Conservation (phyloP, 2,797 vertebrate genomes). For the Spea hammondii region DNA sequence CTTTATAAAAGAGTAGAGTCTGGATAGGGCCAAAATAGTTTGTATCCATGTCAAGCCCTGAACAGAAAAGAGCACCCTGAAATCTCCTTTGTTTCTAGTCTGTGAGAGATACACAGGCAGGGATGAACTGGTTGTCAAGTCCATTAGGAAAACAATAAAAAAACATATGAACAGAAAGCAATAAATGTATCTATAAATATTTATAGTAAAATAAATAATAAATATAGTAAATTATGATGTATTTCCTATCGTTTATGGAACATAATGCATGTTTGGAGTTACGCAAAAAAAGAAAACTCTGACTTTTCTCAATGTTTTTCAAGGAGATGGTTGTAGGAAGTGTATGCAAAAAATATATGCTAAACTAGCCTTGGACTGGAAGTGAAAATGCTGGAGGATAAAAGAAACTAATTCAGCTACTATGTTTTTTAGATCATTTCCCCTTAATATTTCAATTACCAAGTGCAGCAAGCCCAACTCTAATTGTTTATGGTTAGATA, state of each 20-base stretch:
- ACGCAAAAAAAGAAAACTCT: conserved; percentile 3
- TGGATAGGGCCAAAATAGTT: no score
- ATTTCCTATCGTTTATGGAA: neutral
- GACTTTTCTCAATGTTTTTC: conserved; percentile 9
- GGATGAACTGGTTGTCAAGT: neutral
- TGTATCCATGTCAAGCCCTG: no score
- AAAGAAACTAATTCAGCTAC: conserved; percentile 35
- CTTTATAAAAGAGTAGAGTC: no score
- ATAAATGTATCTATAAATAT: conserved; percentile 2
- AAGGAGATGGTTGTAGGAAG: conserved; percentile 1
- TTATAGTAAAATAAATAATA: no score
- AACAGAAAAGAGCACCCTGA: no score
- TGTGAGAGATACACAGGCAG: neutral
- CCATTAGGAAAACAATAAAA: neutral
- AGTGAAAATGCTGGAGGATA: conserved; percentile 36
- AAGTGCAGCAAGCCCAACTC: conserved; percentile 39
- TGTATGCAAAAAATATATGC: conserved; percentile 19
- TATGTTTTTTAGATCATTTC: conserved; percentile 35
- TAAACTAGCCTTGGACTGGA: conserved; percentile 31
- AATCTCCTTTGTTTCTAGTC: no score
- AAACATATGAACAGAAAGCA: conserved; percentile 5
- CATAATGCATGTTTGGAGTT: neutral
- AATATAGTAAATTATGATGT: neutral
- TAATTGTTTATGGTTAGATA: conserved; percentile 52
- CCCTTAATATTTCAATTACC: conserved; percentile 51